Evolutionary conservation across 2,888 invertebrate genomes (phyloP).

Genomic region (Lithosia quadra): DNA sequence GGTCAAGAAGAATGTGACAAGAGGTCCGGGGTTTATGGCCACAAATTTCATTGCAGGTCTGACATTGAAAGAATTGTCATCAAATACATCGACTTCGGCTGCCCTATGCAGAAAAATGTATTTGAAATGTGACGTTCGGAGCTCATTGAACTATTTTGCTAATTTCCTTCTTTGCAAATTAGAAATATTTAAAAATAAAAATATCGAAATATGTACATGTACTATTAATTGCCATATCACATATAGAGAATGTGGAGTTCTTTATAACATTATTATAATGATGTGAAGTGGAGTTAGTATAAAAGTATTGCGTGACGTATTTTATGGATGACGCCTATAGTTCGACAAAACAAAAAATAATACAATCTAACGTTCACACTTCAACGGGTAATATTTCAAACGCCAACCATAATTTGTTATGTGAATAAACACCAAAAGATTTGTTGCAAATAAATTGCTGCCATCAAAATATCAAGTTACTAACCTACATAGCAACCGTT

Average conservation of each 20-base stretch:
- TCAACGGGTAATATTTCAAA: constrained; percentile 19
- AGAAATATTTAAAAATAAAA: no score
- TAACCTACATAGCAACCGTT: constrained; percentile 41
- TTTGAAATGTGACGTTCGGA: not conserved
- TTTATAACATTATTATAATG: no score
- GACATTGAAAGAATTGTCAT: no score
- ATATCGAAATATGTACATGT: no score
- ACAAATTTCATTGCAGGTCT: no score
- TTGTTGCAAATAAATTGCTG: constrained; percentile 73
- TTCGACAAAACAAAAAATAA: constrained; percentile 16
- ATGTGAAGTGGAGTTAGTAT: not conserved
- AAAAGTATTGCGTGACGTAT: not conserved
- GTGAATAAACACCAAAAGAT: constrained; percentile 47
- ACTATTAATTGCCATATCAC: no score
- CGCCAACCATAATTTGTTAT: constrained; percentile 31
- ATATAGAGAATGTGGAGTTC: no score
- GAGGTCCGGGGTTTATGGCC: not conserved
- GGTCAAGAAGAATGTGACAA: not conserved
- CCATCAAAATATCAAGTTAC: constrained; percentile 64
- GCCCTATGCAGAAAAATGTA: no score
- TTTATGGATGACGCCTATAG: constrained; percentile 22
- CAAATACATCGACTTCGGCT: no score
- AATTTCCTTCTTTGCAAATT: no score
- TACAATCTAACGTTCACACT: constrained; percentile 22
- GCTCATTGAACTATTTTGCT: not conserved